Base-by-base conservation (phyloP, 2,797 vertebrate genomes). In the Enteromius treurensis region DNA sequence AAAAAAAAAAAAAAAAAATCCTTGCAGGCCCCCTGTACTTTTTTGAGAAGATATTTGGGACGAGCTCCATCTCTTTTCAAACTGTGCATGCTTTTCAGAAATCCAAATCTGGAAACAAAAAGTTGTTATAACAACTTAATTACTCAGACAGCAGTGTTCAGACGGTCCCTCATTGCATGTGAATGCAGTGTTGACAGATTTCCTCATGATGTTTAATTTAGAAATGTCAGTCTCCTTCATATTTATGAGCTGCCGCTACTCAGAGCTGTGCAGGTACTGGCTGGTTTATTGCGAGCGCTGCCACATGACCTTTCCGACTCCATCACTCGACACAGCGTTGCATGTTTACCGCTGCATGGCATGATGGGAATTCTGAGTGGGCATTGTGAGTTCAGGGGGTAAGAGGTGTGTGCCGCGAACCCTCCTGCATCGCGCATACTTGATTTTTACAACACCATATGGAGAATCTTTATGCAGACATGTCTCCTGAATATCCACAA, bases 201-300 rank as follows among this genome's bases (percentile, higher is more conserved):
- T 87, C 79, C 86, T 75, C 83, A 65, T 80, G 79, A 88, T 88
- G 86, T 90, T 89, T 90, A 88, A 90, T 91, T 90, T 90, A 86
- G 82, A 90, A 90, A 89, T 91, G 87, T 88, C 89, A 90, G 69
- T 88, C 82, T 88, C 79, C 68, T 90, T 85, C 85, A 91, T 91
- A 91, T 91, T 86, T 84, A 88, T 91, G 86, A 88, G 87, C 51
- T 58, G 49, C 8, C 80, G 73, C 85, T 77, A 79, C 60, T 79
- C 81, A 71, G 86, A 86, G 79, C 34, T 34, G 75, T 40, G 75
- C 73, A 85, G 84, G 75, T 82, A 80, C 26, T 29, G 77, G 67
- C 74, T 77, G 62, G 73, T 84, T 85, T 87, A 89, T 88, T 73
- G 77, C 71, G 51, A 84, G 84, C 60, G 65, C 77, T 80, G 85